These are phyloP conservation scores for Thysanoteuthis rhombus DNA, from an alignment of 2,888 invertebrate species.

Conservation along the genomic window DNA sequence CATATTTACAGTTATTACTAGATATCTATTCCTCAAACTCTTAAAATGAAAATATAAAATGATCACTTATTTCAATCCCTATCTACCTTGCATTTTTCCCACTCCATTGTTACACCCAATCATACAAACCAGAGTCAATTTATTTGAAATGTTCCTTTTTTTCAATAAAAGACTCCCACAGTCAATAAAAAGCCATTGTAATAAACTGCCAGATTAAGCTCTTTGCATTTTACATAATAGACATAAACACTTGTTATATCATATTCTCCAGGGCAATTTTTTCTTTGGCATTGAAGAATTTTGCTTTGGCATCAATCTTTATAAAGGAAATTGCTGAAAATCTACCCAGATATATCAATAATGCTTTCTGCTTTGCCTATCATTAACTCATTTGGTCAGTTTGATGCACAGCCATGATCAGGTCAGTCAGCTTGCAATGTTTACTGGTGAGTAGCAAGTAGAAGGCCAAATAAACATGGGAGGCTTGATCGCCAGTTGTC, in stretches of 20 bases:
- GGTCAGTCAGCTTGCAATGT: neutral
- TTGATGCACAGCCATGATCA: neutral
- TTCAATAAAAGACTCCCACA: neutral
- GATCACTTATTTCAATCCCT: neutral
- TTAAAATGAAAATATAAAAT: too few relatives aligned
- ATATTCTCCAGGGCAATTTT: neutral
- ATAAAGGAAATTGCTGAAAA: neutral
- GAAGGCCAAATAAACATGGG: neutral
- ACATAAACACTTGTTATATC: neutral
- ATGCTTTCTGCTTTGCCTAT: neutral
- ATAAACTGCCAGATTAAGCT: neutral
- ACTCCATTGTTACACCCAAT: neutral
- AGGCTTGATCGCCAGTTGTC: neutral
- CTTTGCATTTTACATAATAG: neutral
- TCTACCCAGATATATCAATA: neutral
- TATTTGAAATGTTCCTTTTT: neutral
- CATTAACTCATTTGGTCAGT: neutral
- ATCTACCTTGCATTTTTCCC: neutral
- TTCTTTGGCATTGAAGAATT: neutral
- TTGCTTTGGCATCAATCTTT: neutral
- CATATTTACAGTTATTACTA: too few relatives aligned
- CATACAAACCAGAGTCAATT: neutral
- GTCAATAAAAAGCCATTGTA: neutral
- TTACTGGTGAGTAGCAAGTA: neutral
- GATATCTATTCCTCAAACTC: too few relatives aligned